These are phyloP conservation scores for Corythaeola cristata DNA, from an alignment of 2,113 vertebrate species.

Conservation along the genomic window DNA sequence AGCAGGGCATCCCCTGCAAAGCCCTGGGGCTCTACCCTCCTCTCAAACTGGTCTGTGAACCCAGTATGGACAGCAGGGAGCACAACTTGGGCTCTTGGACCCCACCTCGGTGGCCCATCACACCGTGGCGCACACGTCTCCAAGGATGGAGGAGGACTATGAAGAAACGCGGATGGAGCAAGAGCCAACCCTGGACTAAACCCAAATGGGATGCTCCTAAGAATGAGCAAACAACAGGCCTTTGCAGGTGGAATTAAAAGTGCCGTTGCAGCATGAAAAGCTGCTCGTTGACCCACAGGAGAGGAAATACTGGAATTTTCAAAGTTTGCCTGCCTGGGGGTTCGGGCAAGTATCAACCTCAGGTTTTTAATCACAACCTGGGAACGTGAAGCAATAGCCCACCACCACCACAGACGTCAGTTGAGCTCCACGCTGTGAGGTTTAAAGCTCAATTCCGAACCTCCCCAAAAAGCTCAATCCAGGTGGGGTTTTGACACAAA, in stretches of 20 bases:
- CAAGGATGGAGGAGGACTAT: background rate
- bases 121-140: fast-evolving
- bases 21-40: background rate
- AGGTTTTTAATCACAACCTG: background rate
- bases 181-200: background rate
- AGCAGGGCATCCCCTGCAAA: background rate
- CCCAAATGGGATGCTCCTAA: background rate
- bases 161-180: background rate
- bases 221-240: background rate
- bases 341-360: background rate
- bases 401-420: background rate
- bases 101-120: background rate
- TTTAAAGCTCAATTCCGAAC: background rate
- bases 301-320: background rate
- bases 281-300: background rate
- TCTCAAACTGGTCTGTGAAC: background rate
- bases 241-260: background rate
- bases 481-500: background rate
- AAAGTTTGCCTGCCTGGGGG: background rate
- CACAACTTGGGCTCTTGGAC: background rate
- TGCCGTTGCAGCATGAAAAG: background rate
- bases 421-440: background rate
- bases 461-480: background rate
- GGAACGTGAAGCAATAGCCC: background rate
- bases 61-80: background rate